Percentiles rank a stretch among this genome's conserved stretches.
Conservation (phyloP, 2,113 vertebrate genomes). For the Cebus imitator region DNA sequence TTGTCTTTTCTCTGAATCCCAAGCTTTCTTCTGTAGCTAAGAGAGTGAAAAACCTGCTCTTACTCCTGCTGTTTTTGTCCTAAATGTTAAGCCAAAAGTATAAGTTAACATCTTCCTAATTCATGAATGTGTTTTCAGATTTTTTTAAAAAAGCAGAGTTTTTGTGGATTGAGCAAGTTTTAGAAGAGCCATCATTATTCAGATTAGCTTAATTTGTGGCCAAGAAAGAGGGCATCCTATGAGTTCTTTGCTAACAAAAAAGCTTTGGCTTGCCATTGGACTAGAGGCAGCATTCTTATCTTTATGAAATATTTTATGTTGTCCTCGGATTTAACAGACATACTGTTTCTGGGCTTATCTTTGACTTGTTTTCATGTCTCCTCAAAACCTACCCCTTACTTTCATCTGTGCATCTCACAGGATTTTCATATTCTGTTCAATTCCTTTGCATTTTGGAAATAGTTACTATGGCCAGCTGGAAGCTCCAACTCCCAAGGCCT, state of each 20-base stretch:
- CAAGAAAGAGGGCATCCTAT: no score
- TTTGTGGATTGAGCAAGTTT: not conserved
- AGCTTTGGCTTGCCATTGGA: not conserved
- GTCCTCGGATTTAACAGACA: not conserved
- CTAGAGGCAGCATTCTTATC: not conserved
- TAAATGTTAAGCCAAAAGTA: not conserved
- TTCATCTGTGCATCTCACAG: not conserved
- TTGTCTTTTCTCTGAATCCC: not conserved
- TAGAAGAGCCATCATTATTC: not conserved
- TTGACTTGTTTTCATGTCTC: not conserved
- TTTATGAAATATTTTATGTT: not conserved
- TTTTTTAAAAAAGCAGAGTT: not conserved
- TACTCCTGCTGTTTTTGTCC: not conserved
- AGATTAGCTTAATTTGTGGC: not conserved
- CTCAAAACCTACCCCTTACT: not conserved
- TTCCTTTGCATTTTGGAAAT: not conserved
- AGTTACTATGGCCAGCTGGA: no score
- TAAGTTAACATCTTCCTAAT: not conserved
- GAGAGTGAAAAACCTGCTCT: not conserved
- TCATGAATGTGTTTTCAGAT: not conserved
- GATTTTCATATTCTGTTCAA: not conserved
- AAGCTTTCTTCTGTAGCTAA: not conserved
- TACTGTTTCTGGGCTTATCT: not conserved
- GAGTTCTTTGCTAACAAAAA: not conserved
- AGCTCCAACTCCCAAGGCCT: accelerated